Percentiles rank a stretch among this genome's conserved stretches.
These are phyloP conservation scores for Pelecanus crispus DNA, from an alignment of 2,113 vertebrate genomes.

Conservation along the genomic window DNA sequence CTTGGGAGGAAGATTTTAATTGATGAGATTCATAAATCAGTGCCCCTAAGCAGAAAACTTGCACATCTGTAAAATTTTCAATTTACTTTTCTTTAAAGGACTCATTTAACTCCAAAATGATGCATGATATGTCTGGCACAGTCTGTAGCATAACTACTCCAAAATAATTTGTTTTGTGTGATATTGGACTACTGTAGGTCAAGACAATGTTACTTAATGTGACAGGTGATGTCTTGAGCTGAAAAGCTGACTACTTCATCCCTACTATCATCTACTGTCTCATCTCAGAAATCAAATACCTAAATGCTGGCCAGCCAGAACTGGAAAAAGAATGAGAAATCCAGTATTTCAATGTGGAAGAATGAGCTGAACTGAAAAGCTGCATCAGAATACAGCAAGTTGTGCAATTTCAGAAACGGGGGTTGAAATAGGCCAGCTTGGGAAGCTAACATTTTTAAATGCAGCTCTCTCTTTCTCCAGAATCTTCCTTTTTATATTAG, in stretches of 20 bases:
- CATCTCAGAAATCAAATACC: neutral
- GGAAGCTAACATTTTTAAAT: neutral
- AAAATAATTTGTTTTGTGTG: neutral
- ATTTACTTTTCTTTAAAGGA: neutral
- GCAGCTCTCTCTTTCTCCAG: neutral
- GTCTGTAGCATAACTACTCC: neutral
- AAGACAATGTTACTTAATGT: neutral
- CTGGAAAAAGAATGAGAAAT: neutral
- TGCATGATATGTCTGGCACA: neutral
- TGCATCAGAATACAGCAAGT: neutral
- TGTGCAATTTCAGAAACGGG: neutral
- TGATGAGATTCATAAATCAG: neutral
- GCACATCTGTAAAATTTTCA: neutral
- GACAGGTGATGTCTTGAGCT: neutral
- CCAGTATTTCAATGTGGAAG: neutral
- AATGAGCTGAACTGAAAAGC: neutral
- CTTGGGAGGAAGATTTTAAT: neutral
- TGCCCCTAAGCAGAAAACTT: neutral
- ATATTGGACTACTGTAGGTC: neutral
- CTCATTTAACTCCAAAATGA: neutral
- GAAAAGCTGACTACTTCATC: neutral
- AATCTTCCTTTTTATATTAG: neutral
- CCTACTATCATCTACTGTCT: neutral
- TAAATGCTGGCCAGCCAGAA: neutral
- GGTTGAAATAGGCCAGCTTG: neutral